Base-by-base conservation (phyloP, 2,797 vertebrate species). In the Macropus fuliginosus region DNA sequence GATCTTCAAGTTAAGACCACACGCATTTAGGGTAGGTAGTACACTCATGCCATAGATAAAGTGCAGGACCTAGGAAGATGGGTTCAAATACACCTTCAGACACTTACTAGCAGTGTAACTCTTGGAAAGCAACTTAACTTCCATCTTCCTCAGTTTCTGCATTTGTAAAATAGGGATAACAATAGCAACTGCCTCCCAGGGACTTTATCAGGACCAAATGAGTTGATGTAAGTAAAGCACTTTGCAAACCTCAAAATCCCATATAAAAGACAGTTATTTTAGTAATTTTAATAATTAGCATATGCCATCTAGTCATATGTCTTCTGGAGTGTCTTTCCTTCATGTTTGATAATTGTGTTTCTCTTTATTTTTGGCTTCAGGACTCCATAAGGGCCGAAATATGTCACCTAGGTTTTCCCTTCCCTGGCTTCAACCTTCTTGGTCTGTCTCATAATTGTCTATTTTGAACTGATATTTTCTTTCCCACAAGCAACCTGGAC, bases 321-420 rank as follows among this genome's bases (percentile, higher is more conserved):
- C 98, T 98, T 99, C 98, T 99, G 99, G 94, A 99, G 99, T 98
- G 99, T 99, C 99, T 99, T 99, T 96, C 99, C 98, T 99, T 99
- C 99, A 9, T 99, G 99, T 98, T 99, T 99, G 99, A 99, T 99
- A 97, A 99, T 99, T 98, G 99, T 99, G 98, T 99, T 99, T 97
- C 99, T 99, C 99, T 99, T 66, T 66, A 18, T 62, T 46, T 40
- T 99, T 99, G 90, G 99, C 98, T 99, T 99, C 99, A 99, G 99
- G 97, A 99, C 99, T 98, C 99, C 99, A 98, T 98, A 99, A 98
- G 99, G 99, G 98, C 99, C 99, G 16, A 99, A 99, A 98, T 99
- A 99, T 0, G 99, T 99, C 99, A 99, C 99, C 97, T 99, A 99
- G 95, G 99, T 99, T 98, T 99, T 99, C 99, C 99, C 99, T 98